A percentile compares a stretch with the other conserved stretches of the same genome.
These are phyloP conservation scores for Mionectes olivaceus DNA, from an alignment of 2,797 vertebrate species.

Conservation along the genomic window DNA sequence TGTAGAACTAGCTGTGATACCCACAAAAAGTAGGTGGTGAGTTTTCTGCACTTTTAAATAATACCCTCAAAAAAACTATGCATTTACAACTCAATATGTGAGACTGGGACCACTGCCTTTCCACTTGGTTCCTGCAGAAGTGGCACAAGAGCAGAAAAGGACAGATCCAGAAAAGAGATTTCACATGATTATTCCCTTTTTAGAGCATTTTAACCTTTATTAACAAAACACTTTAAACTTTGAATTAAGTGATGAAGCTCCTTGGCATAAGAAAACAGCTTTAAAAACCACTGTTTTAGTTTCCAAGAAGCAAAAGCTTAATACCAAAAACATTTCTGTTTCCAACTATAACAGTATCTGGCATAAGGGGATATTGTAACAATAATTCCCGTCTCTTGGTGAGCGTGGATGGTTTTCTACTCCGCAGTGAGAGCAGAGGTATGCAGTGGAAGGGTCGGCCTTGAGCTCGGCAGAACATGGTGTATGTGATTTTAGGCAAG, in stretches of 20 bases:
- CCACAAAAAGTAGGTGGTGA: background rate
- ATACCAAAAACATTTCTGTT: slow-evolving; percentile 15
- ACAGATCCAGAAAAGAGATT: background rate
- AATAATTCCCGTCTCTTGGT: background rate
- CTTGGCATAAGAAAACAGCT: background rate
- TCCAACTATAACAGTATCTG: slow-evolving; percentile 39
- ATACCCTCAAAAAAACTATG: background rate
- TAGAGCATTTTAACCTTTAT: slow-evolving; percentile 8
- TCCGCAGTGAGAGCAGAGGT: background rate
- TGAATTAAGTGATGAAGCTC: background rate
- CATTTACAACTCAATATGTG: background rate
- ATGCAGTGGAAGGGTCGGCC: slow-evolving; percentile 20
- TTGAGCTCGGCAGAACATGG: background rate
- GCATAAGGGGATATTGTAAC: slow-evolving; percentile 9
- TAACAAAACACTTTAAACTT: slow-evolving; percentile 24
- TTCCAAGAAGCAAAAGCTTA: slow-evolving; percentile 52
- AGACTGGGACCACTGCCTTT: background rate
- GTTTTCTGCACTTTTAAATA: background rate
- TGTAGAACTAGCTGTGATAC: background rate
- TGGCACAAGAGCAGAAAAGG: background rate
- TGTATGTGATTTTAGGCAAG: slow-evolving; percentile 32
- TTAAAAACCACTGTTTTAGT: background rate
- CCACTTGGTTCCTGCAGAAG: background rate
- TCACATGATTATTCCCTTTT: background rate
- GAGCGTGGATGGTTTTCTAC: background rate